phyloP scores from a whole-genome alignment of 2,888 invertebrate genomes.

The Acleris literana region DNA sequence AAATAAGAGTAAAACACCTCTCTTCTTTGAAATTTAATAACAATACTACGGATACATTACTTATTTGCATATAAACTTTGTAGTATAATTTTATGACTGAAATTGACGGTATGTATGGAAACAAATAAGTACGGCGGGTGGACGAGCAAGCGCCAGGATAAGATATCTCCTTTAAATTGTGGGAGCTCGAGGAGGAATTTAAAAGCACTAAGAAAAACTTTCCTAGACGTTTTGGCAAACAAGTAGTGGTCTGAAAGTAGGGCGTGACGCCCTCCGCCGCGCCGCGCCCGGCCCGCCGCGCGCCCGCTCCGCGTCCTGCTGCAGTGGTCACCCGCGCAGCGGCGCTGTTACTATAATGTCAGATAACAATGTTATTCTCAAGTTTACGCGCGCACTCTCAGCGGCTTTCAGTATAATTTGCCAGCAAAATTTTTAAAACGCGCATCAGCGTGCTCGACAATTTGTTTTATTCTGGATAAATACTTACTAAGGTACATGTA shows the following conservation, averaged over 20 bases:
- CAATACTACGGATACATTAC: not conserved
- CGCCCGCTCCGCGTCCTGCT: not conserved
- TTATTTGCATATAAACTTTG: slow-evolving; percentile 7
- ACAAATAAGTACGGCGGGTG: slow-evolving; percentile 44
- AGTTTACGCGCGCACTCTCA: no score
- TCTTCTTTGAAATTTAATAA: no score
- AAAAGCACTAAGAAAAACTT: slow-evolving; percentile 46
- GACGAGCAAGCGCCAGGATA: slow-evolving; percentile 33
- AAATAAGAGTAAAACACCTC: no score
- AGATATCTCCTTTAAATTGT: slow-evolving; percentile 42
- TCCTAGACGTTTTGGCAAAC: slow-evolving; percentile 54
- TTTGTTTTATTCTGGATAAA: no score
- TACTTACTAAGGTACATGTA: no score
- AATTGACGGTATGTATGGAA: slow-evolving; percentile 37
- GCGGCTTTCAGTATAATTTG: no score
- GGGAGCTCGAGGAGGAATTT: slow-evolving; percentile 40
- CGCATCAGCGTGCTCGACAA: no score
- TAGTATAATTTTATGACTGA: slow-evolving; percentile 36
- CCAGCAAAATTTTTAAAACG: no score
- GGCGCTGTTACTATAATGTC: not conserved
- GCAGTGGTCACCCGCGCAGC: slow-evolving; percentile 2
- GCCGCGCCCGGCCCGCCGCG: not conserved
- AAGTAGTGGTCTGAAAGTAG: slow-evolving; percentile 49
- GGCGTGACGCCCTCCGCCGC: slow-evolving; percentile 25
- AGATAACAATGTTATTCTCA: no score